phyloP scores from a whole-genome alignment of 2,797 vertebrate species.

The Remorina albescens region DNA sequence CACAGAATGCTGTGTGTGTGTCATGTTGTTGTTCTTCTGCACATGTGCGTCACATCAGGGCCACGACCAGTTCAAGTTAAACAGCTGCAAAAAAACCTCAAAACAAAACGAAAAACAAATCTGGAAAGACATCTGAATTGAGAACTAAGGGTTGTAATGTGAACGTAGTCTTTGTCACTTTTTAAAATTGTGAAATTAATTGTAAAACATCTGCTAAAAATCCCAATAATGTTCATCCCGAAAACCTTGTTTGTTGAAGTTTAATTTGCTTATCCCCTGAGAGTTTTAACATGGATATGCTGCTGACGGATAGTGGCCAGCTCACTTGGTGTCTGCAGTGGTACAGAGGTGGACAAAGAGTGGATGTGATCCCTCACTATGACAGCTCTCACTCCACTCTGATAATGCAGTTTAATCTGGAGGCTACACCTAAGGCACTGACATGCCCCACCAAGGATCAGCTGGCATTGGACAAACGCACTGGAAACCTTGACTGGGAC shows the following conservation, averaged over 20 bases:
- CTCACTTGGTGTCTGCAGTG: slow-evolving; percentile 26
- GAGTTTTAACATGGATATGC: slow-evolving; percentile 8
- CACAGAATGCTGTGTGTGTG: too few relatives aligned
- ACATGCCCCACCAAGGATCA: slow-evolving; percentile 53
- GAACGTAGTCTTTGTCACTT: too few relatives aligned
- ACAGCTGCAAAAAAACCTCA: too few relatives aligned
- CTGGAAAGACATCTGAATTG: too few relatives aligned
- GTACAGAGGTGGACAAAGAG: slow-evolving; percentile 23
- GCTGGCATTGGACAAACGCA: slow-evolving; percentile 50
- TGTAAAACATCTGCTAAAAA: too few relatives aligned
- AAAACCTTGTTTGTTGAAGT: neutral
- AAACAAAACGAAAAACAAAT: too few relatives aligned
- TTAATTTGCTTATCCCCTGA: slow-evolving; percentile 3
- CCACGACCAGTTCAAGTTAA: too few relatives aligned
- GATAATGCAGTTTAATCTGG: slow-evolving; percentile 74
- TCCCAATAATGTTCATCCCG: too few relatives aligned
- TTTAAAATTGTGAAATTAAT: too few relatives aligned
- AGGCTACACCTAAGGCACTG: slow-evolving; percentile 64
- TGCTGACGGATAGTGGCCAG: slow-evolving; percentile 34
- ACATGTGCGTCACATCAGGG: too few relatives aligned
- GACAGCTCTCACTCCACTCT: slow-evolving; percentile 64
- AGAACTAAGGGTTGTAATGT: too few relatives aligned
- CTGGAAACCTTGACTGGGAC: slow-evolving; percentile 83
- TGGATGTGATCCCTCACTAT: slow-evolving; percentile 66
- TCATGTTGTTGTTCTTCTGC: too few relatives aligned